phyloP scores from a whole-genome alignment of 1,140 invertebrate genomes.

The Neodiprion lecontei region DNA sequence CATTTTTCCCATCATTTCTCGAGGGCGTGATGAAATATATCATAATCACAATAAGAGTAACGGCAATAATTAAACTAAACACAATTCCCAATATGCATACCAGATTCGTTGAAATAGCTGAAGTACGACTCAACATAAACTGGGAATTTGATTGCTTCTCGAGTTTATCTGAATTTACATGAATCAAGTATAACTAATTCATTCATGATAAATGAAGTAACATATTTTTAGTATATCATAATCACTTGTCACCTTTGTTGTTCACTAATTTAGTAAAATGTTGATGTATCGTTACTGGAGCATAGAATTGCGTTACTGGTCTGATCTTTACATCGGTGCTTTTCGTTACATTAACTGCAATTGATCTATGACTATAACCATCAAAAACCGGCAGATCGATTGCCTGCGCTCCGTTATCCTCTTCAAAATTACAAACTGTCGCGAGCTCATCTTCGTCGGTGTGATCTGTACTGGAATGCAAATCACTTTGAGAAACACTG shows the following conservation, averaged over 20 bases:
- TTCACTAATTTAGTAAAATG: constrained; percentile 28
- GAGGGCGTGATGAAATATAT: background rate
- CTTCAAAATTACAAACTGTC: background rate
- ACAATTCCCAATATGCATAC: background rate
- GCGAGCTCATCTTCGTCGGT: background rate
- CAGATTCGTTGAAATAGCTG: background rate
- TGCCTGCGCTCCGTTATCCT: background rate
- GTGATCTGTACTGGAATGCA: background rate
- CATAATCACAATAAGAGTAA: background rate
- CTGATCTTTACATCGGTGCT: constrained; percentile 56
- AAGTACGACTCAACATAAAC: no score
- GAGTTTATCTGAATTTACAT: background rate
- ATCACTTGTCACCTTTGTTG: no score
- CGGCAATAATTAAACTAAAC: background rate
- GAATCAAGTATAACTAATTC: no score
- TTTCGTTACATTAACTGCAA: constrained; percentile 48
- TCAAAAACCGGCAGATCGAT: background rate
- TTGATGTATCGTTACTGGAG: constrained; percentile 55
- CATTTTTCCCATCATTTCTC: no score
- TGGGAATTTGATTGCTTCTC: background rate
- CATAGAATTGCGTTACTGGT: constrained; percentile 57
- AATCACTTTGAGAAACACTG: background rate
- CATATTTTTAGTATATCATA: no score
- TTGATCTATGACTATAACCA: constrained; percentile 21
- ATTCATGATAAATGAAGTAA: no score